Base-by-base conservation (phyloP, 2,888 invertebrate genomes). In the Buathra laborator region DNA sequence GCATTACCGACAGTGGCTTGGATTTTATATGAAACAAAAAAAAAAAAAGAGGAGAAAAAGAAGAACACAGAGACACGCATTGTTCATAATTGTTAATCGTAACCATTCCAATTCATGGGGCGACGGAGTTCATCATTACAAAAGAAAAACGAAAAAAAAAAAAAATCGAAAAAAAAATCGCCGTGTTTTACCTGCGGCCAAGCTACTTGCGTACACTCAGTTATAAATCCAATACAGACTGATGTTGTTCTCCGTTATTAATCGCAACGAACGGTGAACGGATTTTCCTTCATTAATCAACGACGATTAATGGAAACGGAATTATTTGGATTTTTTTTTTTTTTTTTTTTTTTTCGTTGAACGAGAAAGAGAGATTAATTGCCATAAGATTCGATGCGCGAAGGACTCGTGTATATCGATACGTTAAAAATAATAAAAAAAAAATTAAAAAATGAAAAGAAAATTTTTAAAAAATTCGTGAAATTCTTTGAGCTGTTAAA, bases 1-100 rank as follows among this genome's bases (percentile, higher is more conserved):
- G 66, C 62, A 86, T 81, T 86, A 88, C 88, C 88, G 85, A 78
- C 85, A 87, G 88, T 88, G 88, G 87, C 88, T 87, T 87, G 84
- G 83, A 87, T 86, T 87, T 86, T 83, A 86, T 84, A 86, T 67
- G 24, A 67, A 78, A 80, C 46, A 59, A 51, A 37, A 68, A 37
- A 43, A 71, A 16, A 66, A 67, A 46, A 7, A 19, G n/a, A 66
- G n/a, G 16, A 7, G 53, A 43, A 66, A 43, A 44, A 7, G 44
- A n/a, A 72, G 51, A 67, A 62, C 12, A 70, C 46, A 70, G 59
- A 78, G 7, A 56, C 59, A 72, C 12, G 64, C 53, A 43, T 83
- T 78, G 46, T 79, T 71, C 75, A 79, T 81, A 62, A 84, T 80
- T 62, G 76, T 80, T 76, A 80, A 86, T 83, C 79, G 81, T 85